These are phyloP conservation scores for Trogon melanurus DNA, from an alignment of 2,113 vertebrate species.

Conservation along the genomic window DNA sequence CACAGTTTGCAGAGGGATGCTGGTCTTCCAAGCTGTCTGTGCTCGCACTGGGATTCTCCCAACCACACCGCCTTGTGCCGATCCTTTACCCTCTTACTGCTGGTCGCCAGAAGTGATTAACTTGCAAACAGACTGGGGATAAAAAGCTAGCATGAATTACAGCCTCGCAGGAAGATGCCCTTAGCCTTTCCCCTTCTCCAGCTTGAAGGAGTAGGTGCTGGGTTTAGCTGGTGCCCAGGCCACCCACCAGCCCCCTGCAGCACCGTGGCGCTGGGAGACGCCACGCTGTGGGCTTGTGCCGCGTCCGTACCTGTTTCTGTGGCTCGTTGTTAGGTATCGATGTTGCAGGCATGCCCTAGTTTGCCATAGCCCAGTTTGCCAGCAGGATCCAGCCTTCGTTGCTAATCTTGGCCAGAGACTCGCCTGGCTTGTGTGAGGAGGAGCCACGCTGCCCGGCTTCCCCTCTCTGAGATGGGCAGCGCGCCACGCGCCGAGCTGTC, in stretches of 20 bases:
- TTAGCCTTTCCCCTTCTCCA: not conserved
- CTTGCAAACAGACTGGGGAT: not conserved
- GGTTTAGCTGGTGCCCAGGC: not conserved
- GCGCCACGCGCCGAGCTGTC: rapidly evolving
- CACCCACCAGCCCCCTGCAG: not conserved
- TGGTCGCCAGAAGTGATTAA: not conserved
- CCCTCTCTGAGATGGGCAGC: not conserved
- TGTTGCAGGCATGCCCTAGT: not conserved
- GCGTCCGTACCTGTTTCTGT: rapidly evolving
- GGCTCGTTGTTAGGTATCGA: rapidly evolving
- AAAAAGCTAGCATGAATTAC: not conserved
- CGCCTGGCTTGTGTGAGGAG: not conserved
- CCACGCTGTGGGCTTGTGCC: rapidly evolving
- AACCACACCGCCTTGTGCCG: rapidly evolving
- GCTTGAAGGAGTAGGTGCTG: not conserved
- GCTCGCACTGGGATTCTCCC: not conserved
- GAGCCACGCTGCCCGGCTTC: rapidly evolving
- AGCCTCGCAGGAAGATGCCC: not conserved
- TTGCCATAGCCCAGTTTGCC: not conserved
- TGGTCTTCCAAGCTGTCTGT: not conserved
- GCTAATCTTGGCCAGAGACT: not conserved
- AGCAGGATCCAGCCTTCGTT: not conserved
- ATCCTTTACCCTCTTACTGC: not conserved
- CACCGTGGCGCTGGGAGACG: rapidly evolving
- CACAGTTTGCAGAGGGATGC: not conserved